Evolutionary conservation across 92 coral and sea anemone species (phyloP).

Genomic region (Epizoanthus fatuus): DNA sequence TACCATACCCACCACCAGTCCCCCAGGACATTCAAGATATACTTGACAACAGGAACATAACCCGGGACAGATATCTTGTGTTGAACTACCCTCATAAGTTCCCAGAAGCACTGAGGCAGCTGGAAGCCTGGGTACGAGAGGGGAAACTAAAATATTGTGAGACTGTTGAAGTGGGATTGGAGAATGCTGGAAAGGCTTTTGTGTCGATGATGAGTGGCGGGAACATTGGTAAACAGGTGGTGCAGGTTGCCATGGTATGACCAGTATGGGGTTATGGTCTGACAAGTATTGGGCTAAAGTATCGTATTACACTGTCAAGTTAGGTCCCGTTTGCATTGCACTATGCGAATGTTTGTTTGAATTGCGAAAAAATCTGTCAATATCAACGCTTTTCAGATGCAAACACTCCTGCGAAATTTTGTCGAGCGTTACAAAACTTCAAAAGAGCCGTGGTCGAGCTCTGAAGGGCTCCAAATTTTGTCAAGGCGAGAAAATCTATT

Average conservation of each 20-base stretch:
- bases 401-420: no score
- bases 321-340: no score
- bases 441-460: no score
- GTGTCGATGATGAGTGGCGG: conserved; percentile 92
- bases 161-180: conserved; percentile 87
- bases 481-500: no score
- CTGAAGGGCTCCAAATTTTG: no score
- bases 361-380: no score
- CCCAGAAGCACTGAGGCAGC: conserved; percentile 73
- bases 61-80: conserved; percentile 81
- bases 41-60: conserved; percentile 65
- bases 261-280: conserved; percentile 32
- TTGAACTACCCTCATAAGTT: conserved; percentile 60
- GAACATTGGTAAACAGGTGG: conserved; percentile 90
- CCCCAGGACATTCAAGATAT: conserved; percentile 73
- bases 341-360: no score
- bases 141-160: conserved; percentile 87
- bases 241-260: conserved; percentile 65
- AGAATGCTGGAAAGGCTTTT: conserved; percentile 87
- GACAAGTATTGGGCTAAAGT: not conserved
- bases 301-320: no score
- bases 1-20: conserved; percentile 83
- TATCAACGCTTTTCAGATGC: no score
- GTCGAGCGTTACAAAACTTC: no score
- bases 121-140: conserved; percentile 83